Base-by-base conservation (phyloP, 2,797 vertebrate genomes). In the Aeoliscus strigatus region DNA sequence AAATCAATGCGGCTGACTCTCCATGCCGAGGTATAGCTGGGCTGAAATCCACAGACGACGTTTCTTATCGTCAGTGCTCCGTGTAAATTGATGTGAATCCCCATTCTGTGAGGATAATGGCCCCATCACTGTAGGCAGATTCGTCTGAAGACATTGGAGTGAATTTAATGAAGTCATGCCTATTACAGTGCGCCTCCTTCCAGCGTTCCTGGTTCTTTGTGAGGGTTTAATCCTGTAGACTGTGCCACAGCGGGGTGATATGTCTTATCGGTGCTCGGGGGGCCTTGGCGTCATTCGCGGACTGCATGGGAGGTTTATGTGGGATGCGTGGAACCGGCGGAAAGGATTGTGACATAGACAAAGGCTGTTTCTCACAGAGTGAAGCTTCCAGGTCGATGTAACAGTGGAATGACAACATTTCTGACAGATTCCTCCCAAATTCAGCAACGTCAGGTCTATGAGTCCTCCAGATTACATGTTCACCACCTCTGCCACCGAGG, bases 141-240 rank as follows among this genome's bases (percentile, higher is more conserved):
- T 79, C 38, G 51, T 73, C 67, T 55, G 28, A 17, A 40, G 63
- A 70, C 58, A 47, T 26, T 43, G 60, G 62, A 75, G 54, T 71
- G 51, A 56, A 69, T 81, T 68, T 77, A 84, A 85, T 82, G 71
- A 77, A 74, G 82, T 81, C 79, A 82, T 26, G 75, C 60, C 51
- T 66, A 39, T 86, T 79, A 81, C 35, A 33, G 37, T 3, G 38
- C 34, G 31, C 70, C 67, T 61, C 56, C 68, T 67, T 18, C 67
- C 69, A 41, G 53, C 60, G 66, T 56, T 51, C 60, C 53, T 27
- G 50, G 40, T 24, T 60, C 69, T 74, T 71, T 80, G 61, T 66
- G 66, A 21, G 36, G 60, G 27, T 73, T 45, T 81, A 83, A 85
- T 83, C 80, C 76, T 74, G 60, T 76, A 63, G 66, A 66, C 51